Base-by-base conservation (phyloP, 2,888 invertebrate species). In the Neoascia interrupta region DNA sequence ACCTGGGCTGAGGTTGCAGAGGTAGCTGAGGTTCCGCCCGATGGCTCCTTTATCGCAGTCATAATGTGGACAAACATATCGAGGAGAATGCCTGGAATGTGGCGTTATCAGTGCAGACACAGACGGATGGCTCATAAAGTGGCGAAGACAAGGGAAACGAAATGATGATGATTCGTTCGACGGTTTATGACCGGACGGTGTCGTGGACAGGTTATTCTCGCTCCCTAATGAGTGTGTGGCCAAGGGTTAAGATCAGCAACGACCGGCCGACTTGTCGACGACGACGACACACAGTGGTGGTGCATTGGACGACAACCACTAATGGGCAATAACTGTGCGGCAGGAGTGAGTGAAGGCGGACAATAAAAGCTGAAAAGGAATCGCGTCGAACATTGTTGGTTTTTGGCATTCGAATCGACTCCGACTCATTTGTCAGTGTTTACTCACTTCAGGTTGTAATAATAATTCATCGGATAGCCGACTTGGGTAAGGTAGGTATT, bases 11-110 rank as follows among this genome's bases (percentile, higher is more conserved):
- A n/a, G n/a, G n/a, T n/a, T n/a, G n/a, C n/a, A n/a, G n/a, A n/a
- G n/a, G n/a, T n/a, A n/a, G n/a, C n/a, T n/a, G n/a, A n/a, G n/a
- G n/a, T 49, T 63, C 39, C 31, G 13, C 10, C 56, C 63, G 56
- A 64, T 70, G 75, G 64, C 63, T 70, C 75, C 70, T 70, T 76
- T 76, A 70, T 64, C 75, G 63, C 60, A 72, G 72, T 66, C 76
- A 66, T 79, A 72, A 79, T 66, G 72, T 72, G 76, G 72, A 72
- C 76, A 72, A 72, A 72, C 72, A 66, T n/a, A n/a, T 72, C 58
- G 47, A 39, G 36, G 58, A 53, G 64, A 60, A 79, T 72, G 70
- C 60, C 58, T 31, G 54, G 76, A 79, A 79, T 79, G 72, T 41
- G 16, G 39, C 28, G 36, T 79, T 79, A 79, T 79, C 76, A 79